Evolutionary conservation across 2,797 vertebrate species (phyloP).

Genomic region (Sphaeramia orbicularis): DNA sequence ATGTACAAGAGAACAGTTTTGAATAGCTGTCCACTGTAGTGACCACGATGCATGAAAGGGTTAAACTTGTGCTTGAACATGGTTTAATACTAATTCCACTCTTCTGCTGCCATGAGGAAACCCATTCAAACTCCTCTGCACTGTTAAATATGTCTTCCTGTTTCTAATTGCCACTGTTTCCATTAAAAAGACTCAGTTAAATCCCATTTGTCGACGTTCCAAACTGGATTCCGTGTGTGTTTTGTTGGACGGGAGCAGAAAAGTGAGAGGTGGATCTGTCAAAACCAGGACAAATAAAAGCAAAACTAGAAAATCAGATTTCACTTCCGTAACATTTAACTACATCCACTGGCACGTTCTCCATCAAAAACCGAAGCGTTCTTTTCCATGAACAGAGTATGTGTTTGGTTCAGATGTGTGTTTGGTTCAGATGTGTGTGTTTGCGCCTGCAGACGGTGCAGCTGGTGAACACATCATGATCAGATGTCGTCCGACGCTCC

Average conservation of each 20-base stretch:
- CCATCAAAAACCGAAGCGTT: constrained; percentile 8
- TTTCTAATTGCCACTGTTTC: background rate
- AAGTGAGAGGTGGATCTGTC: background rate
- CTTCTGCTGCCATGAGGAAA: too few species aligned
- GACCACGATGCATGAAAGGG: too few species aligned
- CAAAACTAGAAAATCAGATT: background rate
- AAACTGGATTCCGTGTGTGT: background rate
- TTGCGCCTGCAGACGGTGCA: constrained; percentile 16
- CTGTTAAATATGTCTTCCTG: too few species aligned
- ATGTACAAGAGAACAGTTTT: too few species aligned
- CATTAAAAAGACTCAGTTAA: background rate
- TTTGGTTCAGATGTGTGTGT: constrained; percentile 31
- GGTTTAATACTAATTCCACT: too few species aligned
- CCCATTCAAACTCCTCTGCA: too few species aligned
- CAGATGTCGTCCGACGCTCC: constrained; percentile 46
- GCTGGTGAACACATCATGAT: constrained; percentile 52
- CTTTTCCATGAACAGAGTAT: constrained; percentile 30
- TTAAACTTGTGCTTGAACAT: too few species aligned
- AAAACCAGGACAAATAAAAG: background rate
- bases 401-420: too few species aligned
- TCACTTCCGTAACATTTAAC: background rate
- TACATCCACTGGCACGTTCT: background rate
- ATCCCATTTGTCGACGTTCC: background rate
- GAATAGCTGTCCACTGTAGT: too few species aligned
- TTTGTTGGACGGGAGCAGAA: constrained; percentile 5